Evolutionary conservation across 2,113 vertebrate species (phyloP).

Genomic region (Ictalurus punctatus): DNA sequence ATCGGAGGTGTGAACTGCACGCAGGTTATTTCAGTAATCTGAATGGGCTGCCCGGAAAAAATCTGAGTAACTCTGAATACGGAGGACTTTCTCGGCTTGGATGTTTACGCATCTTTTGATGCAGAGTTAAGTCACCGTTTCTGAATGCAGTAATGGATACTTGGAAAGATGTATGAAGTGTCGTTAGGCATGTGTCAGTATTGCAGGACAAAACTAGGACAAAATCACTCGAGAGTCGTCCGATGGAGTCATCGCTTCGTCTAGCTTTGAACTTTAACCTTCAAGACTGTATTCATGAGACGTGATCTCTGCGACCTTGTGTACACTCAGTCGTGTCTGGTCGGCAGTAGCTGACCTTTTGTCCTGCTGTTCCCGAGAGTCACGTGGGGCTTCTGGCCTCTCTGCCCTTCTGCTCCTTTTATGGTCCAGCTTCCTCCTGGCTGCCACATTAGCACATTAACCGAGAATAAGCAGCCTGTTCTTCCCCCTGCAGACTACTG

Average conservation of each 20-base stretch:
- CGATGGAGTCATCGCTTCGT: constrained; percentile 6
- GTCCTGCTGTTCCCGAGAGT: constrained; percentile 86
- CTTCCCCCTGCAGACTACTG: neutral
- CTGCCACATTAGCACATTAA: constrained; percentile 50
- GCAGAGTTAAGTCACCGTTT: neutral
- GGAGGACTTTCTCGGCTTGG: neutral
- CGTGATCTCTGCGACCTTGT: constrained; percentile 80
- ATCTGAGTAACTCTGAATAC: neutral
- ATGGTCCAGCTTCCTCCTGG: constrained; percentile 65
- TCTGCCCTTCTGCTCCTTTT: constrained; percentile 78
- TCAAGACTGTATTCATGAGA: constrained; percentile 73
- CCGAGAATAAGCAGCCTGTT: constrained; percentile 26
- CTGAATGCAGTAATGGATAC: neutral
- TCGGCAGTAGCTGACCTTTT: constrained; percentile 81
- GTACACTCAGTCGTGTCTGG: constrained; percentile 79
- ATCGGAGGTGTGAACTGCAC: neutral
- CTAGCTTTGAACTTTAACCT: constrained; percentile 78
- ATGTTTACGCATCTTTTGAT: neutral
- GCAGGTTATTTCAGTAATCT: constrained; percentile 4
- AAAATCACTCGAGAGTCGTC: neutral
- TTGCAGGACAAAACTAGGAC: neutral
- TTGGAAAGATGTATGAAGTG: neutral
- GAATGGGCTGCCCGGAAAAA: neutral
- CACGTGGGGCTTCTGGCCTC: constrained; percentile 85
- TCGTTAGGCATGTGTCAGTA: neutral